Base-by-base conservation (phyloP, 2,888 invertebrate species). In the Aphodius sticticus region DNA sequence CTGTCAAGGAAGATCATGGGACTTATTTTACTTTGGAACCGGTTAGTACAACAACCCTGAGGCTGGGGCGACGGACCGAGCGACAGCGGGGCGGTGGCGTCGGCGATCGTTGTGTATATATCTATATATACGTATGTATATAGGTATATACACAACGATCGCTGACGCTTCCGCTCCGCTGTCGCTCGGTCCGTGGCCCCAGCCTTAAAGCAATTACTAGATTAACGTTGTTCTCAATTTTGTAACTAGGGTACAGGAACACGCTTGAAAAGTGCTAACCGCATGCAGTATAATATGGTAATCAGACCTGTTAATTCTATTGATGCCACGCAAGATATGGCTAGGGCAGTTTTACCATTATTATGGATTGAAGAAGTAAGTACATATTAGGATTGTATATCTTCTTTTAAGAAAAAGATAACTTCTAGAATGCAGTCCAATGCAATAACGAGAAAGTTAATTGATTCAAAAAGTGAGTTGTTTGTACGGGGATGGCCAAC, bases 1-100 rank as follows among this genome's bases (percentile, higher is more conserved):
- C 94, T 0, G 85, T 90, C 77, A 87, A 87, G 81, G 90, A 91
- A 5, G 86, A 89, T 15, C 95, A 95, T 86, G 90, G 92, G 85
- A 92, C 93, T 71, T 92, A 90, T 83, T 87, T 94, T 15, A 93
- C 94, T 83, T 87, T 95, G 75, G 95, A 95, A 87, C 92, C 93
- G 80, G 94, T 94, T 88, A 90, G 92, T 85, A 81, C 70, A n/a
- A 6, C 12, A 36, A 74, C 69, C n/a, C n/a, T n/a, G n/a, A n/a
- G n/a, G n/a, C n/a, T n/a, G n/a, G n/a, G n/a, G n/a, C n/a, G n/a
- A n/a, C n/a, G n/a, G n/a, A n/a, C n/a, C n/a, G n/a, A n/a, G n/a
- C n/a, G n/a, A n/a, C n/a, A n/a, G n/a, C n/a, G n/a, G n/a, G n/a
- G n/a, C n/a, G n/a, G n/a, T n/a, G n/a, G n/a, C n/a, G n/a, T n/a